These are phyloP conservation scores for Rhagium mordax DNA, from an alignment of 2,888 invertebrate genomes.

Conservation along the genomic window DNA sequence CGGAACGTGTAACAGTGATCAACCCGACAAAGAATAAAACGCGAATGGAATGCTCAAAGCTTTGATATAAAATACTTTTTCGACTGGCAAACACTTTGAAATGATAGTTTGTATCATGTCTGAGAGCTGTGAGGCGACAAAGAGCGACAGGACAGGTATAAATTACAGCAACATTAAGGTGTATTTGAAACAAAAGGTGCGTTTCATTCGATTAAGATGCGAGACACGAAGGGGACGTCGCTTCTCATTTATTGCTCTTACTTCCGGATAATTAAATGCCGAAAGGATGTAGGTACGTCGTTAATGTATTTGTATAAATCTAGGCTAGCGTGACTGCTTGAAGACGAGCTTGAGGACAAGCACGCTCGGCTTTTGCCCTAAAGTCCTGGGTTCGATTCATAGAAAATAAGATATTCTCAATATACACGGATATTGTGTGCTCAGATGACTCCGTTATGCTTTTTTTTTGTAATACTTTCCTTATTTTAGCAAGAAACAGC, in stretches of 20 bases:
- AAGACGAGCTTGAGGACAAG: too few relatives aligned
- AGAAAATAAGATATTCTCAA: too few relatives aligned
- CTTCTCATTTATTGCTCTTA: constrained; percentile 53
- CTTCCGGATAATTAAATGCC: constrained; percentile 56
- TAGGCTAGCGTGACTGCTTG: too few relatives aligned
- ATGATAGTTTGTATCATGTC: constrained; percentile 23
- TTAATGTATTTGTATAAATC: too few relatives aligned
- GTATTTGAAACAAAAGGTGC: constrained; percentile 36
- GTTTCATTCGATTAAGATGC: constrained; percentile 38
- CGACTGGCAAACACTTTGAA: constrained; percentile 34
- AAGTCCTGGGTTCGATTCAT: too few relatives aligned
- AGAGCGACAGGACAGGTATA: constrained; percentile 18
- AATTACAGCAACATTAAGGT: constrained; percentile 37
- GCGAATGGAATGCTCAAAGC: constrained; percentile 29
- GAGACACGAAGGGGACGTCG: constrained; percentile 50
- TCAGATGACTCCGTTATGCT: too few relatives aligned
- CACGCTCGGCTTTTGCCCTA: too few relatives aligned
- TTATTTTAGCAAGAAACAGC: too few relatives aligned
- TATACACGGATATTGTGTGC: too few relatives aligned
- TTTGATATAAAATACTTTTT: constrained; percentile 34
- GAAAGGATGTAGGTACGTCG: neutral
- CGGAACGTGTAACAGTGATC: constrained; percentile 14
- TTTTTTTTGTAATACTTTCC: too few relatives aligned
- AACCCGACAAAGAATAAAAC: constrained; percentile 19
- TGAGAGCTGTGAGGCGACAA: constrained; percentile 21